A percentile compares a stretch with the other conserved stretches of the same genome.
Evolutionary conservation across 2,888 invertebrate species (phyloP).

Genomic region (Heliconius ethilla): DNA sequence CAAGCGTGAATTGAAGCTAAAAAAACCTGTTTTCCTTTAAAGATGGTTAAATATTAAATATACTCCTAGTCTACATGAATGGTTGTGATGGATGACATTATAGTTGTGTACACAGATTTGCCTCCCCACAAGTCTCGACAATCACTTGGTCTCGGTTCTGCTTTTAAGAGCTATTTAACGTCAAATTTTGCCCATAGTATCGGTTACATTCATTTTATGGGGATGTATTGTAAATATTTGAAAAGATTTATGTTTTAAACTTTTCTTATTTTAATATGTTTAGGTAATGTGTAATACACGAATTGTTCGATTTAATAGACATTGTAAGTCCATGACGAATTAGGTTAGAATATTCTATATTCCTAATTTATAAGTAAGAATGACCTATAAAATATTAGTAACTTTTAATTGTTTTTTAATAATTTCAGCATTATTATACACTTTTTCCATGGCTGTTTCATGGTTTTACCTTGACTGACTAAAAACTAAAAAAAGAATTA

Average conservation of each 20-base stretch:
- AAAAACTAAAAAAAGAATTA: no score
- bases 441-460: neutral
- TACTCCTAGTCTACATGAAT: slow-evolving; percentile 46
- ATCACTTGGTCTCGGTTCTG: slow-evolving; percentile 70
- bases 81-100: slow-evolving; percentile 66
- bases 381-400: neutral
- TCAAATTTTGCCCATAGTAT: slow-evolving; percentile 62
- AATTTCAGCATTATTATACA: neutral
- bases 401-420: no score
- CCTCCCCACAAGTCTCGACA: slow-evolving; percentile 60
- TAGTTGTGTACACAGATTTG: slow-evolving; percentile 70
- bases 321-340: neutral
- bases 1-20: no score
- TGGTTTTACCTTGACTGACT: no score
- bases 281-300: neutral
- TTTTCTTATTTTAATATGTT: no score
- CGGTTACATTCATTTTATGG: slow-evolving; percentile 51
- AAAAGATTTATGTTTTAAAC: neutral
- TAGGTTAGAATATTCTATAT: neutral
- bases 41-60: no score
- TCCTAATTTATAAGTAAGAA: no score
- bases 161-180: slow-evolving; percentile 72
- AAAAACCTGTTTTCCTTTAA: no score
- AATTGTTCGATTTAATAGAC: neutral
- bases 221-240: slow-evolving; percentile 20